Percentiles rank a stretch among this genome's conserved stretches.
Conservation (phyloP, 1,140 invertebrate genomes). For the Bombus impatiens region DNA sequence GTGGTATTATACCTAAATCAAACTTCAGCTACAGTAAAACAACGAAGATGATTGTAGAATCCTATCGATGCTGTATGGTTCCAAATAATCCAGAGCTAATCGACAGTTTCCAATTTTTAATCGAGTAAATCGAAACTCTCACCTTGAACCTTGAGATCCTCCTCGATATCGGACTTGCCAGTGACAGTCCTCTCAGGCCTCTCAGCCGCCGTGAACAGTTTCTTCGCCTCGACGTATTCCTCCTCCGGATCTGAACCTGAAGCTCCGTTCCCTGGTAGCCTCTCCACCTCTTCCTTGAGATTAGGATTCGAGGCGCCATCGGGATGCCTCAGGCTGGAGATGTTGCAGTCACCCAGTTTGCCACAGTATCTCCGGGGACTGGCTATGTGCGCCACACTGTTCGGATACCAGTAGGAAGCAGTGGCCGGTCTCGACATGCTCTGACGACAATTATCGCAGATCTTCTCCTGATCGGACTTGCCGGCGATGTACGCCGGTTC, state of each 20-base stretch:
- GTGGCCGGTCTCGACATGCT: constrained; percentile 88
- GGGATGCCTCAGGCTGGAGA: constrained; percentile 91
- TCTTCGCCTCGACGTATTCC: constrained; percentile 84
- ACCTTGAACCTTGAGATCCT: constrained; percentile 81
- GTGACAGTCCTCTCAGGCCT: constrained; percentile 81
- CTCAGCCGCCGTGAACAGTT: constrained; percentile 82
- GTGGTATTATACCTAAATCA: neutral
- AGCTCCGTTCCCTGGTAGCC: constrained; percentile 87
- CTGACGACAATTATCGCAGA: constrained; percentile 89
- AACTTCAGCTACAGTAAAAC: neutral
- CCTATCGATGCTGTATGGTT: too few species aligned
- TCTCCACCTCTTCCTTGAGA: constrained; percentile 87
- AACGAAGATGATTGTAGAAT: too few species aligned
- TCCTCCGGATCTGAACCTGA: constrained; percentile 84
- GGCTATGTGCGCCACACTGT: constrained; percentile 81
- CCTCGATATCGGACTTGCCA: constrained; percentile 82
- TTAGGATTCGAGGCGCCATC: constrained; percentile 96
- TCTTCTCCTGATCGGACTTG: constrained; percentile 86
- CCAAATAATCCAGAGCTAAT: too few species aligned
- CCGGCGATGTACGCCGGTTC: constrained; percentile 89
- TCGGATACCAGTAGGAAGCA: constrained; percentile 84
- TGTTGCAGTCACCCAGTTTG: constrained; percentile 83
- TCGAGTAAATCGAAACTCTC: constrained; percentile 43
- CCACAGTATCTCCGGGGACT: constrained; percentile 80
- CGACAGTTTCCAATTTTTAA: too few species aligned